phyloP scores from a whole-genome alignment of 2,797 vertebrate genomes.

The Falco biarmicus region DNA sequence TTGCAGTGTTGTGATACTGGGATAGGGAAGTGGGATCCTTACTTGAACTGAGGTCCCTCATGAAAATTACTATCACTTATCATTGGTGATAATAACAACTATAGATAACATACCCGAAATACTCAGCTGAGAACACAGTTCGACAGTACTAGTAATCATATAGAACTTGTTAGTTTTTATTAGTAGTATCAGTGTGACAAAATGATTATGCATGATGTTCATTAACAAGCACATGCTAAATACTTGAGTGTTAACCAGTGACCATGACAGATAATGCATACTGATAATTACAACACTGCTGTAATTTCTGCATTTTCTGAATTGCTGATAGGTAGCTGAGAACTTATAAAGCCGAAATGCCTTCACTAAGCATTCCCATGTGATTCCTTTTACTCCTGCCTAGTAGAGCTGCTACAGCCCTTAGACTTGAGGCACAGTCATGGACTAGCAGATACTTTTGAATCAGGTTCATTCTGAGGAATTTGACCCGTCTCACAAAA shows the following conservation, averaged over 20 bases:
- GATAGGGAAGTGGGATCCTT: neutral
- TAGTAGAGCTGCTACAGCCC: neutral
- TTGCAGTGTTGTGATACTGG: neutral
- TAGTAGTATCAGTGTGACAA: neutral
- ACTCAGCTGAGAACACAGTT: neutral
- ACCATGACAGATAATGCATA: neutral
- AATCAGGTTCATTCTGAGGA: conserved; percentile 27
- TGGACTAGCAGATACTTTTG: neutral
- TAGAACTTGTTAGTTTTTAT: neutral
- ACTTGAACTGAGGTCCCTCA: neutral
- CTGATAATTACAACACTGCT: neutral
- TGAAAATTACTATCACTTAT: neutral
- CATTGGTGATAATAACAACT: neutral
- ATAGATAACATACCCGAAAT: neutral
- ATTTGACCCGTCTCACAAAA: conserved; percentile 8
- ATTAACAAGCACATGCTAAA: neutral
- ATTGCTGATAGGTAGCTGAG: neutral
- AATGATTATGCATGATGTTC: neutral
- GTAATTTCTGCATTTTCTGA: neutral
- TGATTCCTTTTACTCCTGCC: neutral
- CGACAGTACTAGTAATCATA: neutral
- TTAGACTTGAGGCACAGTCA: neutral
- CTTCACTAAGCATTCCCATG: neutral
- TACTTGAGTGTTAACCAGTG: neutral
- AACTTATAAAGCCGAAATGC: neutral